Evolutionary conservation across 2,113 vertebrate genomes (phyloP).

Genomic region (Callorhinus ursinus): DNA sequence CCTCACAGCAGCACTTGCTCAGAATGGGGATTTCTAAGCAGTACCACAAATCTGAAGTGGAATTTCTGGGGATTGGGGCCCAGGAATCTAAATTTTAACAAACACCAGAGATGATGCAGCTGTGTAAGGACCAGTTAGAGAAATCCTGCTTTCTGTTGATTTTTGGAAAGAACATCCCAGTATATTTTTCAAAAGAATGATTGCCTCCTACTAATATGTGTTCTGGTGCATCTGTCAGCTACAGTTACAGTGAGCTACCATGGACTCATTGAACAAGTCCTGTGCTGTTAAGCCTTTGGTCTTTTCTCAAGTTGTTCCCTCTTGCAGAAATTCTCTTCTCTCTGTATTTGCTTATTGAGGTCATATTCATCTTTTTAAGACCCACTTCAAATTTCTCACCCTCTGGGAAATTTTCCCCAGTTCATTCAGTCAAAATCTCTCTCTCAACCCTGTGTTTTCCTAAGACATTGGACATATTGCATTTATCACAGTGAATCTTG

Average conservation of each 20-base stretch:
- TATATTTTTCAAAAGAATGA: not conserved
- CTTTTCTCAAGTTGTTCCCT: constrained; percentile 44
- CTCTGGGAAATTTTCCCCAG: constrained; percentile 32
- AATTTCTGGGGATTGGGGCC: not conserved
- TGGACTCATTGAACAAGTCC: constrained; percentile 2
- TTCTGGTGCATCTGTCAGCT: constrained; percentile 12
- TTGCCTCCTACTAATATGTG: not conserved
- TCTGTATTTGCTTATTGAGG: not conserved
- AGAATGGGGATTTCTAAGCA: not conserved
- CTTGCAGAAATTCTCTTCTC: constrained; percentile 23
- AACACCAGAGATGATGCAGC: not conserved
- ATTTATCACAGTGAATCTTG: constrained; percentile 22
- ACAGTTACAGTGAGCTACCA: not conserved
- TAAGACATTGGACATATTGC: not conserved
- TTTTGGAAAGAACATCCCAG: not conserved
- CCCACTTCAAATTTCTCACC: constrained; percentile 20
- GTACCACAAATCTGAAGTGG: not conserved
- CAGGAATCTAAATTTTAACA: not conserved
- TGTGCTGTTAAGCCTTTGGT: constrained; percentile 37
- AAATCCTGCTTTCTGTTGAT: not conserved
- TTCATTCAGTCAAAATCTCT: constrained; percentile 20
- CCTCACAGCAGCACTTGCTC: not conserved
- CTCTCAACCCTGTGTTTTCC: not conserved
- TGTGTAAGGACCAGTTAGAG: not conserved
- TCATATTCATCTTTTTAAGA: constrained; percentile 59